Conservation (phyloP, 2,888 invertebrate species). For the Agrochola lota region DNA sequence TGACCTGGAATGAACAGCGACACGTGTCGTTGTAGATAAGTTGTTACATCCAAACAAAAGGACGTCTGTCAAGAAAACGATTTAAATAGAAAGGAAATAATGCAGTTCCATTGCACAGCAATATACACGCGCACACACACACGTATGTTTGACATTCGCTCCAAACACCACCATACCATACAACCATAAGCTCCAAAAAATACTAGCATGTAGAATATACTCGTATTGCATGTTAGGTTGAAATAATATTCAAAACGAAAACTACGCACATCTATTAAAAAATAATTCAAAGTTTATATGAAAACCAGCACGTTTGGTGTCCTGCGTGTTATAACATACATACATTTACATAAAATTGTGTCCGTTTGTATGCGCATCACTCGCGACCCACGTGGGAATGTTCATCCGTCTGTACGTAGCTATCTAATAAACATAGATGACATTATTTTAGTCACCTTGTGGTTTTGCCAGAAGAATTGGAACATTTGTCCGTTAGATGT, state of each 20-base stretch:
- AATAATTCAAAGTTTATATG: constrained; percentile 17
- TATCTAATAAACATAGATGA: constrained; percentile 39
- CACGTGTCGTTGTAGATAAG: neutral
- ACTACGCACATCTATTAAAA: constrained; percentile 7
- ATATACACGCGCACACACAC: too few species aligned
- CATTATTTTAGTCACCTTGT: constrained; percentile 32
- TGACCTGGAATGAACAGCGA: neutral
- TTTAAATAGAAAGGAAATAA: neutral
- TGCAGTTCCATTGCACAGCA: too few species aligned
- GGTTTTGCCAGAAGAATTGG: constrained; percentile 5
- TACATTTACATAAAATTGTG: constrained; percentile 35
- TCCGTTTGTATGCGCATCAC: constrained; percentile 62
- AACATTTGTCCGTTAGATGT: constrained; percentile 24
- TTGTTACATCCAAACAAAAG: neutral
- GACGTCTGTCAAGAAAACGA: neutral
- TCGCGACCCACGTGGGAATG: constrained; percentile 69
- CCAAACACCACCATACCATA: too few species aligned
- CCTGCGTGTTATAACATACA: constrained; percentile 51
- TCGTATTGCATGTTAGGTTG: neutral
- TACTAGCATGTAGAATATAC: neutral
- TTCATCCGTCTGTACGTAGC: constrained; percentile 52
- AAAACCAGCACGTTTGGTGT: constrained; percentile 44
- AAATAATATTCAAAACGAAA: constrained; percentile 31
- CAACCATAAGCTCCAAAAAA: neutral
- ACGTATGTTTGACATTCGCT: too few species aligned